Evolutionary conservation across 2,888 invertebrate genomes (phyloP).

Genomic region (Pseudococcus longispinus): DNA sequence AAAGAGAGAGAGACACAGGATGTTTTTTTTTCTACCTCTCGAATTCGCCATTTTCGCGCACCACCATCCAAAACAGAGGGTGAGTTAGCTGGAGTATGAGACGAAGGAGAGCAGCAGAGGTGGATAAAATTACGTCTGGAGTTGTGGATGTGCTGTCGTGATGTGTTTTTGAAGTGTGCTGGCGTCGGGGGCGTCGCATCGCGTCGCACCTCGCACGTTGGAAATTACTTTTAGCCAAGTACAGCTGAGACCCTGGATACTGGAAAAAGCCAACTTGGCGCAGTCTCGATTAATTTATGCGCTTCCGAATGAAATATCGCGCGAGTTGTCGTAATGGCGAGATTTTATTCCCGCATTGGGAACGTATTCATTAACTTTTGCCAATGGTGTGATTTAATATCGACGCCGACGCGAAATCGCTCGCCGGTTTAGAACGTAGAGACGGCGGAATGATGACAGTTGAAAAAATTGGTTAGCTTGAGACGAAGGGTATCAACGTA

Average conservation of each 20-base stretch:
- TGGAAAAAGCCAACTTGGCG: neutral
- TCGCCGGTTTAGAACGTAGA: no score
- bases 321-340: neutral
- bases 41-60: neutral
- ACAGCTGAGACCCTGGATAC: slow-evolving; percentile 32
- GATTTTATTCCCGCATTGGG: slow-evolving; percentile 24
- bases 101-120: neutral
- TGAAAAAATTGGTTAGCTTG: neutral
- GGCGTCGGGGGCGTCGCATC: neutral
- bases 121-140: neutral
- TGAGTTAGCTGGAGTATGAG: neutral
- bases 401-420: neutral
- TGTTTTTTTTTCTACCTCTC: neutral
- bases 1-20: neutral
- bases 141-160: neutral
- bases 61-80: neutral
- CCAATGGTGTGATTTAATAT: neutral
- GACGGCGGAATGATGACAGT: neutral
- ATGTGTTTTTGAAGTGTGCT: neutral
- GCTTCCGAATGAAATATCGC: slow-evolving; percentile 30
- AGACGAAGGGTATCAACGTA: neutral
- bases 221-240: slow-evolving; percentile 25
- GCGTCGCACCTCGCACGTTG: neutral
- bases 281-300: slow-evolving; percentile 18
- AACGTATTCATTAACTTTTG: slow-evolving; percentile 25